These are phyloP conservation scores for Adelges cooleyi DNA, from an alignment of 1,140 invertebrate genomes.

Conservation along the genomic window DNA sequence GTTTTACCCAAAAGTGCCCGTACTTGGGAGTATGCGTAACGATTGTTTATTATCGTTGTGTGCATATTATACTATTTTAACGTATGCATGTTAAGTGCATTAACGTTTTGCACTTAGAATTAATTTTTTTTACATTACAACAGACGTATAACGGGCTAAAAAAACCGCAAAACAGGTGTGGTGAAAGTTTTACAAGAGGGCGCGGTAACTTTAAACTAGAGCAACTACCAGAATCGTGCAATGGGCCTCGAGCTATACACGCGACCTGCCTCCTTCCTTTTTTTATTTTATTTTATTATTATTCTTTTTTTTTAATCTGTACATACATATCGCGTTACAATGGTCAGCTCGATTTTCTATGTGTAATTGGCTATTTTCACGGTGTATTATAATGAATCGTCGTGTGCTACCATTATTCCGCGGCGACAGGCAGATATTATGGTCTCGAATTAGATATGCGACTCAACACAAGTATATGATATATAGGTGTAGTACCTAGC, in stretches of 20 bases:
- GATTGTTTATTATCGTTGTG: too few species aligned
- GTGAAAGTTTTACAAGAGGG: constrained; percentile 29
- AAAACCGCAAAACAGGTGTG: constrained; percentile 27
- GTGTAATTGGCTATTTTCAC: constrained; percentile 24
- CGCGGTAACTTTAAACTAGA: constrained; percentile 29
- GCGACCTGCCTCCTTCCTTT: constrained; percentile 26
- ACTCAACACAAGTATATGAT: too few species aligned
- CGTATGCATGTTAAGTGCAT: not conserved
- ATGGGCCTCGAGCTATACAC: constrained; percentile 24
- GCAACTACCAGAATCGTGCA: constrained; percentile 29
- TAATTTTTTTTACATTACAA: constrained; percentile 24
- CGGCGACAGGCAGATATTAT: too few species aligned
- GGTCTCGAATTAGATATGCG: too few species aligned
- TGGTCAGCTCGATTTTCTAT: constrained; percentile 26
- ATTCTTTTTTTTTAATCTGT: not conserved
- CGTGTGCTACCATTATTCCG: not conserved
- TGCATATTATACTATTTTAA: too few species aligned
- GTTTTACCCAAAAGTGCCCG: too few species aligned
- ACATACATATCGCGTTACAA: constrained; percentile 15
- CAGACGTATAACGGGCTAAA: constrained; percentile 18
- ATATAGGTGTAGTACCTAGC: too few species aligned
- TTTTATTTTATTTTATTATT: not conserved
- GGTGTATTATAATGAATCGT: constrained; percentile 14
- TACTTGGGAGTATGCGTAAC: too few species aligned
- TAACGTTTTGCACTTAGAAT: constrained; percentile 15